A percentile compares a stretch with the other conserved stretches of the same genome.
These are phyloP conservation scores for Sciurus niger DNA, from an alignment of 2,113 vertebrate species.

Conservation along the genomic window DNA sequence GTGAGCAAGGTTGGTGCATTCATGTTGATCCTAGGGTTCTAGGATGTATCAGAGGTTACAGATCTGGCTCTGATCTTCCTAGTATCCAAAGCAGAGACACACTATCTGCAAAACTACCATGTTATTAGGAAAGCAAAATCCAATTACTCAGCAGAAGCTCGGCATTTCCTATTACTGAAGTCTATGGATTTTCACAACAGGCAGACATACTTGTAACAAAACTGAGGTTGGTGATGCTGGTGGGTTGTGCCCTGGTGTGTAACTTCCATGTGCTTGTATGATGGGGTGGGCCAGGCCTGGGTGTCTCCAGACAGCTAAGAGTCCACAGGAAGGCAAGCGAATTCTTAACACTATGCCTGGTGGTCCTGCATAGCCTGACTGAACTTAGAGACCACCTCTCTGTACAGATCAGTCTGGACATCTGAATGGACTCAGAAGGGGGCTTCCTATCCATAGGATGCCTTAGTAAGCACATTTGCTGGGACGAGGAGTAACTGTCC, in stretches of 20 bases:
- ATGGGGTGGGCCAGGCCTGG: not conserved
- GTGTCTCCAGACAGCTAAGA: not conserved
- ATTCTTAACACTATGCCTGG: not conserved
- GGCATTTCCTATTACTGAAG: not conserved
- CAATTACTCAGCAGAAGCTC: not conserved
- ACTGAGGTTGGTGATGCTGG: rapidly evolving
- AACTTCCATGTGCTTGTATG: not conserved
- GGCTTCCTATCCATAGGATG: not conserved
- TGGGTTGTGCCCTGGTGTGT: not conserved
- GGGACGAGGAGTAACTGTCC: rapidly evolving
- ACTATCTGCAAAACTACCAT: not conserved
- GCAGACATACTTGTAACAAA: not conserved
- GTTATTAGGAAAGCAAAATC: constrained; percentile 4
- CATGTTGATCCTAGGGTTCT: not conserved
- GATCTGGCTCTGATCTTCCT: not conserved
- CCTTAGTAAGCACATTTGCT: not conserved
- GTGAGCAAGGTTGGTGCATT: not conserved
- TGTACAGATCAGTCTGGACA: not conserved
- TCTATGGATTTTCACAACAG: not conserved
- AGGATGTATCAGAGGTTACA: not conserved
- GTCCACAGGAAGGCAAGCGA: not conserved
- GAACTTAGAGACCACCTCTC: not conserved
- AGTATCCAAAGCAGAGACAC: not conserved
- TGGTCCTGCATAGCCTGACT: not conserved
- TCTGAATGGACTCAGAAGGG: not conserved